Base-by-base conservation (phyloP, 2,888 invertebrate species). In the Oxystoma pomonae region DNA sequence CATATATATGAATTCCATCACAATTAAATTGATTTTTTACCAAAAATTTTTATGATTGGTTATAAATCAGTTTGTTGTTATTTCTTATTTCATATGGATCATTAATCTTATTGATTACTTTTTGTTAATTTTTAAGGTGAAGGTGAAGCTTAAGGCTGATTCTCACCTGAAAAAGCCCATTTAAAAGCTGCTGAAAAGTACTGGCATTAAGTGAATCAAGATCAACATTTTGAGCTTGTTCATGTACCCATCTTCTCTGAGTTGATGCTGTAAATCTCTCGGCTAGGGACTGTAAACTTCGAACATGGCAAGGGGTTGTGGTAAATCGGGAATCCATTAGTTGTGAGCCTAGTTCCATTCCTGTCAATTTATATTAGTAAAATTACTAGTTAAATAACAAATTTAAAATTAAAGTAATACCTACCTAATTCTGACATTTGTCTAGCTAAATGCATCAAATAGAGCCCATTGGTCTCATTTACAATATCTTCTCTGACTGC, bases 91-190 rank as follows among this genome's bases (percentile, higher is more conserved):
- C n/a, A n/a, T n/a, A n/a, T n/a, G n/a, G n/a, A n/a, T n/a, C n/a
- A n/a, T n/a, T n/a, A n/a, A n/a, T n/a, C n/a, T n/a, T n/a, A n/a
- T n/a, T n/a, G n/a, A n/a, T n/a, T n/a, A n/a, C n/a, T n/a, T n/a
- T n/a, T n/a, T n/a, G n/a, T n/a, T n/a, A n/a, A n/a, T n/a, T n/a
- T n/a, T n/a, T n/a, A n/a, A n/a, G n/a, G n/a, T n/a, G n/a, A n/a
- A n/a, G n/a, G n/a, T n/a, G n/a, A n/a, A n/a, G n/a, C n/a, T n/a
- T n/a, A n/a, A n/a, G n/a, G n/a, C n/a, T n/a, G n/a, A n/a, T n/a
- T n/a, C n/a, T n/a, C n/a, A 85, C 85, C 80, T 85, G 83, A 71
- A 85, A 85, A 1, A 86, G 70, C 66, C 84, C 85, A 70, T 84
- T 83, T 78, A 85, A 82, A 20, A 85, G 82, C 63, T 84, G 84